Evolutionary conservation across 35 echinoderm and acorn worm genomes (phyloP), one percentile per base, ranked within the genome.

Genomic region (Apostichopus parvimensis): DNA sequence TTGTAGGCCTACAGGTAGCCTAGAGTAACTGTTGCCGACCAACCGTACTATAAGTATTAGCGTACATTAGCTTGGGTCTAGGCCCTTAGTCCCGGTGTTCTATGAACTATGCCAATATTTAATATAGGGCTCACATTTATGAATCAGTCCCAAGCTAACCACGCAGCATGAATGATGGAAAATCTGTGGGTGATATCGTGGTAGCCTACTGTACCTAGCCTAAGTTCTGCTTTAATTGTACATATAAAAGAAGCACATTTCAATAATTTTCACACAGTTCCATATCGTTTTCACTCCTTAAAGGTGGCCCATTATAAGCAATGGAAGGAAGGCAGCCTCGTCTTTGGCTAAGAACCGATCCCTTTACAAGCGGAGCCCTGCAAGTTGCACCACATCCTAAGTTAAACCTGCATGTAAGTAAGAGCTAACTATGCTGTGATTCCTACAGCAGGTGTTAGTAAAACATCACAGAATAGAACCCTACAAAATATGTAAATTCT

Each of bases 351-450:
- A 94, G 93, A 64, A 91, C 45, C 77, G 94, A 95, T 77, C 87
- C 97, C 2, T 98, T 98, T 54, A 92, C 92, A 70, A 95, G 95
- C 45, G 97, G 97, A 56, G 93, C 94, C 13, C 62, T 98, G 1
- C 97, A 93, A 72, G 94, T 98, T 5, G 57, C 97, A 9, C 97
- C 97, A 59, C 97, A 98, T 85, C 97, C 97, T 86, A 98, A 98
- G 70, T 91, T 98, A 6, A 94, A 88, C 54, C 73, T 98, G 12
- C 97, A 98, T 94, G 94, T 95, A 95, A 98, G 97, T 95, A 77
- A 20, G n/a, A 6, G 18, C 7, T 45, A 13, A 6, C 24, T 18
- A 26, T 12, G 54, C 54, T 25, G 10, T 9, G 17, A 20, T 54
- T 12, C 61, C 58, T 34, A 12, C 22, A 22, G 21, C 20, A 71